Evolutionary conservation across 1,140 invertebrate species (phyloP).

Genomic region (Drosophila melanica): DNA sequence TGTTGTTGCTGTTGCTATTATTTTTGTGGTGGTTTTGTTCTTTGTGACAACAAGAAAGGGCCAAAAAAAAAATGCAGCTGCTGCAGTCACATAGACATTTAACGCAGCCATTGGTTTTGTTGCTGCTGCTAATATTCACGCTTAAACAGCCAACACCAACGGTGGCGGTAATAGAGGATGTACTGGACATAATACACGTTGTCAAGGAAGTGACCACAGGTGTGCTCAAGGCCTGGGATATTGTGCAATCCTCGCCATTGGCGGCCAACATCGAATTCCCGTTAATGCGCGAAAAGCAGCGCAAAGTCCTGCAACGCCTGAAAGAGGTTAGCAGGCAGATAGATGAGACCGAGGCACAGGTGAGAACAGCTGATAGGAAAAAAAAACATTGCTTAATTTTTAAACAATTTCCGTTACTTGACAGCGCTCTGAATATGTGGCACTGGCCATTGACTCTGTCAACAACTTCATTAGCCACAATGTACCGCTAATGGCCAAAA

Average conservation of each 20-base stretch:
- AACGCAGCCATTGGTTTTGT: slow-evolving; percentile 13
- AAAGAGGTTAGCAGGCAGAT: slow-evolving; percentile 84
- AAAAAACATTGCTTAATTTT: too few relatives aligned
- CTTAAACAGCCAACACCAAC: slow-evolving; percentile 43
- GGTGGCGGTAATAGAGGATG: slow-evolving; percentile 85
- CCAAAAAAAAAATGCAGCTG: slow-evolving; percentile 27
- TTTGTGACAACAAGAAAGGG: slow-evolving; percentile 9
- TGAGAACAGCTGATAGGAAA: slow-evolving; percentile 18
- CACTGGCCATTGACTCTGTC: slow-evolving; percentile 77
- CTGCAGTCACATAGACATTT: slow-evolving; percentile 37
- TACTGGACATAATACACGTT: slow-evolving; percentile 86
- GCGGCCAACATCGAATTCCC: slow-evolving; percentile 86
- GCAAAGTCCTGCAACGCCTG: slow-evolving; percentile 85
- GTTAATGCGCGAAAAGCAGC: slow-evolving; percentile 85
- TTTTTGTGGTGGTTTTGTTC: slow-evolving; percentile 12
- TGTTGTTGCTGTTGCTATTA: slow-evolving; percentile 2
- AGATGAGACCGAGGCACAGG: slow-evolving; percentile 75
- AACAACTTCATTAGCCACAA: slow-evolving; percentile 70
- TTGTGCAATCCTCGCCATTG: slow-evolving; percentile 85
- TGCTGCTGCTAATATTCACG: slow-evolving; percentile 18
- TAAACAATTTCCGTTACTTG: background rate
- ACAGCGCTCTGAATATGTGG: slow-evolving; percentile 71
- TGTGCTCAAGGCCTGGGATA: slow-evolving; percentile 87
- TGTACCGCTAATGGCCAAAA: slow-evolving; percentile 85
- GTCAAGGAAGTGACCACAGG: slow-evolving; percentile 86